phyloP scores from a whole-genome alignment of 1,140 invertebrate genomes.

The Solen grandis region DNA sequence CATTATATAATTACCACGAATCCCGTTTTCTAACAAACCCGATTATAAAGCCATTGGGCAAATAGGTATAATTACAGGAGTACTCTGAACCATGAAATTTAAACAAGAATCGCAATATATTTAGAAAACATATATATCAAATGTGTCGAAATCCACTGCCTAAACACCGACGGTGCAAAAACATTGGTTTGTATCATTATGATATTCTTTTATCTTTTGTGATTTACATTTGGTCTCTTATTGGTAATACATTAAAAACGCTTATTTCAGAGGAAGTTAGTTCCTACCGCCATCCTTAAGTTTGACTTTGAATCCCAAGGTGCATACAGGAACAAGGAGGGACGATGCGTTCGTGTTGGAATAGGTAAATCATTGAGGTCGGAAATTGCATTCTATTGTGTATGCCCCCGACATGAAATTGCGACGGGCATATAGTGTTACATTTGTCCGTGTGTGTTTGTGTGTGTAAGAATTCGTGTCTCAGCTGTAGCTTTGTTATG shows the following conservation, averaged over 20 bases:
- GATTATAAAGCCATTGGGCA: too few species aligned
- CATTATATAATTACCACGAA: too few species aligned
- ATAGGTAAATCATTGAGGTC: slow-evolving; percentile 49
- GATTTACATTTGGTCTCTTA: background rate
- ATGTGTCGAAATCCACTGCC: background rate
- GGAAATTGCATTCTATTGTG: background rate
- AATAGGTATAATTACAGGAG: too few species aligned
- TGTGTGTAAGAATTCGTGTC: too few species aligned
- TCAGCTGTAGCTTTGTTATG: too few species aligned
- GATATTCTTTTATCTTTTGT: background rate
- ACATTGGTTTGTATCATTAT: background rate
- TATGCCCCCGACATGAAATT: too few species aligned
- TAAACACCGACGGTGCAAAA: background rate
- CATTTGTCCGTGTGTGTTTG: too few species aligned
- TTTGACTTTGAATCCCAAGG: slow-evolving; percentile 49
- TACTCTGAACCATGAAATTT: background rate
- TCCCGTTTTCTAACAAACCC: too few species aligned
- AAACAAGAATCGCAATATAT: background rate
- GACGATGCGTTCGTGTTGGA: slow-evolving; percentile 31
- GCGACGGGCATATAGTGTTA: too few species aligned
- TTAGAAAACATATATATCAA: background rate
- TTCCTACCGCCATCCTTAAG: slow-evolving; percentile 6
- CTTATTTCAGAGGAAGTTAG: slow-evolving; percentile 32
- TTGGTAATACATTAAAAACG: background rate
- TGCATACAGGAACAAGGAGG: too few species aligned